phyloP scores from a whole-genome alignment of 2,797 vertebrate species.

The Catostomus latipinnis region DNA sequence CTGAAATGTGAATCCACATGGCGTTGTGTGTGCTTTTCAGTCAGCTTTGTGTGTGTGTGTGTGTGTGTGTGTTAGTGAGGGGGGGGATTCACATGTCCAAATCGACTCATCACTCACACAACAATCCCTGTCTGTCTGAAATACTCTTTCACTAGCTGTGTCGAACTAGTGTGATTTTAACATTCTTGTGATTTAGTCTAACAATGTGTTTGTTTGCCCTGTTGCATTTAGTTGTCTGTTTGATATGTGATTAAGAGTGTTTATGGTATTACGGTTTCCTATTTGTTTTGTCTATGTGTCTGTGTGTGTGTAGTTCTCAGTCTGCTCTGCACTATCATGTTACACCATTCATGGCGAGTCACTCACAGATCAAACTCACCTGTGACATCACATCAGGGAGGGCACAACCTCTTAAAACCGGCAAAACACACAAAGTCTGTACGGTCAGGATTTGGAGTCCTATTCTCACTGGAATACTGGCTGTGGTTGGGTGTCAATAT shows the following conservation, averaged over 20 bases:
- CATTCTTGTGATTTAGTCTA: neutral
- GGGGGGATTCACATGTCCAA: too few species aligned
- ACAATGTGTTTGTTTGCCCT: slow-evolving; percentile 11
- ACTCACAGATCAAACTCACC: slow-evolving; percentile 44
- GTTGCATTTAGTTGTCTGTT: slow-evolving; percentile 13
- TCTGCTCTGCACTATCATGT: slow-evolving; percentile 34
- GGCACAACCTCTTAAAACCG: slow-evolving; percentile 16
- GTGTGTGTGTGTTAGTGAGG: too few species aligned
- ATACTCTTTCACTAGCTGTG: slow-evolving; percentile 10
- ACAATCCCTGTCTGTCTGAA: neutral
- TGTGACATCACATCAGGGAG: slow-evolving; percentile 60
- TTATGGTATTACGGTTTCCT: slow-evolving; percentile 20
- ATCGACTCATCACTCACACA: neutral
- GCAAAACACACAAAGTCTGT: too few species aligned
- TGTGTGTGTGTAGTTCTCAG: slow-evolving; percentile 19
- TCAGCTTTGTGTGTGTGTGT: neutral
- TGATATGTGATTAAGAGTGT: slow-evolving; percentile 15
- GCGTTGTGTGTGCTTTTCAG: slow-evolving; percentile 12
- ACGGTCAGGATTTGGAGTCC: neutral
- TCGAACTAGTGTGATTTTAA: slow-evolving; percentile 4
- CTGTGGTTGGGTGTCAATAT: neutral
- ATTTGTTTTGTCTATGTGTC: slow-evolving; percentile 1
- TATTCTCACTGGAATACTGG: neutral
- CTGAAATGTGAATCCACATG: slow-evolving; percentile 66
- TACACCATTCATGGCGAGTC: slow-evolving; percentile 43